Evolutionary conservation across 2,888 invertebrate species (phyloP).

Genomic region (Amaurobius ferox): DNA sequence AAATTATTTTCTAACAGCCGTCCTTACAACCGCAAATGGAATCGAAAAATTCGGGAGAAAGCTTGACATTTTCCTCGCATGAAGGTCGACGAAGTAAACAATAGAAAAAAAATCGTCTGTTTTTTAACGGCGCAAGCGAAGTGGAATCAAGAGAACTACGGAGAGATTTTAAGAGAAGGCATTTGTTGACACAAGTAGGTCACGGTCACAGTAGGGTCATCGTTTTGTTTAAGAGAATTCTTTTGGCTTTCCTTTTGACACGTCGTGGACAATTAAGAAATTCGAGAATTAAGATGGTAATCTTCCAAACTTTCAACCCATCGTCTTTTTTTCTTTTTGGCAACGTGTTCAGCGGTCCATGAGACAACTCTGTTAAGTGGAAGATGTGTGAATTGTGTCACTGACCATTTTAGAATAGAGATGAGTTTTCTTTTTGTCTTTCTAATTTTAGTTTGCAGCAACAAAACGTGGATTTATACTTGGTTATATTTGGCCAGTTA

Average conservation of each 20-base stretch:
- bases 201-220: slow-evolving; percentile 18
- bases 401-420: not conserved
- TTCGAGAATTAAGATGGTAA: not conserved
- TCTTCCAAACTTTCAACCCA: not conserved
- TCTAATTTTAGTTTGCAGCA: not conserved
- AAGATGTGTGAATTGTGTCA: not conserved
- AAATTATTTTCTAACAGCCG: not conserved
- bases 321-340: not conserved
- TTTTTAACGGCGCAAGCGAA: not conserved
- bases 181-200: slow-evolving; percentile 18
- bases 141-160: not conserved
- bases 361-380: not conserved
- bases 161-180: not conserved
- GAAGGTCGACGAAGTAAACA: slow-evolving; percentile 1
- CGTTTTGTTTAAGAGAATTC: not conserved
- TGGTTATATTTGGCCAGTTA: too few relatives aligned
- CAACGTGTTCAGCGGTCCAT: not conserved
- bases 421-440: not conserved
- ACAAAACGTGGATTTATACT: too few relatives aligned
- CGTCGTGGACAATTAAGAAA: not conserved
- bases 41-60: not conserved
- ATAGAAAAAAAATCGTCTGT: not conserved
- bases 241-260: not conserved
- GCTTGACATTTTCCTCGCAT: not conserved
- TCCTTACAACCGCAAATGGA: not conserved